A percentile compares a stretch with the other conserved stretches of the same genome.
Conservation (phyloP, 2,888 invertebrate genomes). For the Pecten maximus region DNA sequence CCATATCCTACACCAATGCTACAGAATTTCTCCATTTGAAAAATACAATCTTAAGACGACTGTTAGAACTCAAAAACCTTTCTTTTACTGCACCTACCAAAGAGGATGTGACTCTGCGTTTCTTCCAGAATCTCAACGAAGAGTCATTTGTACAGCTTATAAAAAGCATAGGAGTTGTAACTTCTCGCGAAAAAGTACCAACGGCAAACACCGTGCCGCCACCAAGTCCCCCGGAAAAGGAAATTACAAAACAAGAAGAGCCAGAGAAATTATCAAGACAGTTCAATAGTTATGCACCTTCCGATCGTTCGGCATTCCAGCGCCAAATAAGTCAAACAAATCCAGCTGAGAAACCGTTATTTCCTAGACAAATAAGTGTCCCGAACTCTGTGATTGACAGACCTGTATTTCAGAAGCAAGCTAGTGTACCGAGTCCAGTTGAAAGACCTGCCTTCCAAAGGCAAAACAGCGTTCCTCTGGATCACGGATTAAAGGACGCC, state of each 20-base stretch:
- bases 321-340: neutral
- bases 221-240: slow-evolving; percentile 13
- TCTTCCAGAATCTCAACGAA: slow-evolving; percentile 56
- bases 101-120: slow-evolving; percentile 57
- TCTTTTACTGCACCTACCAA: slow-evolving; percentile 48
- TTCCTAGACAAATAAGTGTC: neutral
- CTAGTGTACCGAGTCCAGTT: neutral
- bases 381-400: neutral
- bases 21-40: slow-evolving; percentile 65
- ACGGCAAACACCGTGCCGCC: neutral
- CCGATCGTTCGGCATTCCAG: neutral
- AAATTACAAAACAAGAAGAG: neutral
- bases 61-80: slow-evolving; percentile 55
- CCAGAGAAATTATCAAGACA: neutral
- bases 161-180: slow-evolving; percentile 55
- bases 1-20: slow-evolving; percentile 65
- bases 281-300: neutral
- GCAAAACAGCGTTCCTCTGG: neutral
- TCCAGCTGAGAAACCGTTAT: neutral
- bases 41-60: slow-evolving; percentile 56
- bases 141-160: slow-evolving; percentile 59
- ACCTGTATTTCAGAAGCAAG: neutral
- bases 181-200: slow-evolving; percentile 40
- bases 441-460: neutral
- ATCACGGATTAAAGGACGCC: neutral